phyloP scores from a whole-genome alignment of 2,797 vertebrate genomes.

The Sphenopsis melanotis region DNA sequence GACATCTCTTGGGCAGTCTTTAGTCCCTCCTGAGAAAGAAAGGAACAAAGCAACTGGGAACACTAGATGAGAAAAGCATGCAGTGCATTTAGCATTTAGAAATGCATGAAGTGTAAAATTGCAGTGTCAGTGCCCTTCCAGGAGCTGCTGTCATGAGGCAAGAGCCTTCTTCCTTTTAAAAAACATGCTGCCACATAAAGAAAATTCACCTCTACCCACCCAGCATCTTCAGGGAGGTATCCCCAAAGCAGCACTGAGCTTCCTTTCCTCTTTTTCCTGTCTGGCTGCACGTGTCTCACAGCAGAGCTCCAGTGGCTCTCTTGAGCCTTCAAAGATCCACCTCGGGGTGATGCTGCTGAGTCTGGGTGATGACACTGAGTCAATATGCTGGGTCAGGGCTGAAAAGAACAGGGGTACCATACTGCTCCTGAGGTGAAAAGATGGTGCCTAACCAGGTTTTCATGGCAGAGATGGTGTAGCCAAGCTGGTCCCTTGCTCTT shows the following conservation, averaged over 20 bases:
- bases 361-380: neutral
- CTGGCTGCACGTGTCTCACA: neutral
- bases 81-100: neutral
- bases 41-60: neutral
- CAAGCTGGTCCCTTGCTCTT: neutral
- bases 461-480: neutral
- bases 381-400: neutral
- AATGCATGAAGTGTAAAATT: neutral
- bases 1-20: neutral
- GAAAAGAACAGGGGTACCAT: neutral
- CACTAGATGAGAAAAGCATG: neutral
- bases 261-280: neutral
- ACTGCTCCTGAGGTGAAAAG: neutral
- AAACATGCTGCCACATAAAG: neutral
- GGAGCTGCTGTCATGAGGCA: accelerated
- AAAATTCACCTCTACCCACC: neutral
- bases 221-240: neutral
- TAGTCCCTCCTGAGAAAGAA: neutral
- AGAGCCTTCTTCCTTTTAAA: neutral
- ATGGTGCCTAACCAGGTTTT: neutral
- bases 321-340: neutral
- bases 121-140: neutral
- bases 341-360: neutral
- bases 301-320: neutral
- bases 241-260: no score